Evolutionary conservation across 2,797 vertebrate species (phyloP), one percentile per base, ranked within the genome.

Genomic region (Catostomus latipinnis): DNA sequence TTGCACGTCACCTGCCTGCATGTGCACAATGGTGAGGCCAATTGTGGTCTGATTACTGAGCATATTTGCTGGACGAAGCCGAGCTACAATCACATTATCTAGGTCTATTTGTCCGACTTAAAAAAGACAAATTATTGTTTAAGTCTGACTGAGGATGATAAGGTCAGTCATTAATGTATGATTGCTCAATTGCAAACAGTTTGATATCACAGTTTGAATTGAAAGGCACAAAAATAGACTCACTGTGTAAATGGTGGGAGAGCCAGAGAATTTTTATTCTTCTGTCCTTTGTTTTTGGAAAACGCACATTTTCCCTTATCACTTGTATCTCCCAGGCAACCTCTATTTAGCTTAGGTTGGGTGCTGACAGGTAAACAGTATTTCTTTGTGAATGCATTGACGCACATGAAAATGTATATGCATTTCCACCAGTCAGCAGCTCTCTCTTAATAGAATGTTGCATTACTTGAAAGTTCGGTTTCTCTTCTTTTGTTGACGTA

Each of bases 111-210:
- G 34, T 34, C 34, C 34, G 4, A 34, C 34, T 34, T 34, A 34
- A 34, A 34, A 3, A 34, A 34, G 34, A 34, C 34, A 34, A 34
- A 34, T 34, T 34, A 34, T 34, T 34, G 34, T 34, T 34, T 34
- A 34, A 34, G 34, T 34, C 34, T 1, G 45, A 71, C 45, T 6
- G 65, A 74, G 65, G 70, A n/a, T 53, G 54, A 43, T 49, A 71
- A 66, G 48, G 61, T 80, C 75, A 74, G 76, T 46, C 50, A 50
- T 81, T 81, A 22, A 54, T 48, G 18, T 56, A 8, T 70, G 62
- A 53, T 71, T 81, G 68, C 69, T 82, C 63, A 81, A 81, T 78
- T 76, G 18, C 34, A 56, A 16, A 11, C n/a, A 43, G 9, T 70
- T 57, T 66, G 57, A 77, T 71, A 79, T 76, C 43, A 3, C 14